A percentile compares a stretch with the other conserved stretches of the same genome.
Evolutionary conservation across 2,797 vertebrate genomes (phyloP).

Genomic region (Cygnus olor): DNA sequence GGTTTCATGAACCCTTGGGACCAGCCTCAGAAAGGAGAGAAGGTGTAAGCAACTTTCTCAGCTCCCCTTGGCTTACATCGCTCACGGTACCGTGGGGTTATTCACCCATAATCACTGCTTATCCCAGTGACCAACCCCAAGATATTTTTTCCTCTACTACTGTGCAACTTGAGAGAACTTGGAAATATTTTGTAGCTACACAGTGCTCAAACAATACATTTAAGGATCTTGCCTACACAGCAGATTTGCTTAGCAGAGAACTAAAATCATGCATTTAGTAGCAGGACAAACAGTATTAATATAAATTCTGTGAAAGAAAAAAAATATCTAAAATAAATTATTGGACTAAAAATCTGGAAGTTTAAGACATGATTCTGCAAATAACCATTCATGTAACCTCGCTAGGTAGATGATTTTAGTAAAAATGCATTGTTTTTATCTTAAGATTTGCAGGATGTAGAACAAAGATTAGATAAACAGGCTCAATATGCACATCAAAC

Average conservation of each 20-base stretch:
- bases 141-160: not conserved
- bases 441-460: constrained; percentile 9
- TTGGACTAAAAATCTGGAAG: not conserved
- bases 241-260: not conserved
- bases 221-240: not conserved
- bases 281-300: not conserved
- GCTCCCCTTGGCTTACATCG: not conserved
- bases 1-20: not conserved
- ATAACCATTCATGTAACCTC: not conserved
- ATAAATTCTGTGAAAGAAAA: not conserved
- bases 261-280: not conserved
- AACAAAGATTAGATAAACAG: constrained; percentile 37
- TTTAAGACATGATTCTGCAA: not conserved
- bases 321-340: not conserved
- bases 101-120: not conserved
- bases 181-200: not conserved
- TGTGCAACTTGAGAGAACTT: not conserved
- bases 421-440: not conserved
- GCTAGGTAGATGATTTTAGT: not conserved
- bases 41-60: not conserved
- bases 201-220: accelerated
- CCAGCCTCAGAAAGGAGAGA: not conserved
- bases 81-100: not conserved
- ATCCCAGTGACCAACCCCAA: constrained; percentile 15
- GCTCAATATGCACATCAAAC: not conserved